Conservation (phyloP, 30 jellyfish, hydroid and myxozoan genomes). For the Aurelia sp. region DNA sequence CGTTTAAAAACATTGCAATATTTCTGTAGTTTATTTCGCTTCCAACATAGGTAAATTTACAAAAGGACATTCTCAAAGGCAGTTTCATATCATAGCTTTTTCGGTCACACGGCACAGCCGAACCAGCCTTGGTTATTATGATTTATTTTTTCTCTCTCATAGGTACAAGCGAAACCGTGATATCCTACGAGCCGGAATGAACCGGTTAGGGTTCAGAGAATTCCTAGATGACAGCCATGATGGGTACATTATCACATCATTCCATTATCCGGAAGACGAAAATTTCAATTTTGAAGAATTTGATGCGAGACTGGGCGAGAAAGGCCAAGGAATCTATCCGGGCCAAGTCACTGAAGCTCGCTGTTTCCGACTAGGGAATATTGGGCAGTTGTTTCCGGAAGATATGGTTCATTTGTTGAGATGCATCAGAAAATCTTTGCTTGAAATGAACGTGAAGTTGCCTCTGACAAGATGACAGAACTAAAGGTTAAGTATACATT, state of each 20-base stretch:
- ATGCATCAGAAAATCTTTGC: slow-evolving; percentile 66
- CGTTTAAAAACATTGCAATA: too few species aligned
- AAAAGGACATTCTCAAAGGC: too few species aligned
- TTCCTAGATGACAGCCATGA: slow-evolving; percentile 70
- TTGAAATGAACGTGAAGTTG: slow-evolving; percentile 63
- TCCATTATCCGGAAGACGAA: slow-evolving; percentile 68
- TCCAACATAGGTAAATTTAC: too few species aligned
- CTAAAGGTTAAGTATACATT: too few species aligned
- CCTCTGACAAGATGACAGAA: slow-evolving; percentile 48
- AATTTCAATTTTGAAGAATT: slow-evolving; percentile 65
- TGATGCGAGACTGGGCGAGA: slow-evolving; percentile 55
- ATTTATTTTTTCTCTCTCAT: not conserved
- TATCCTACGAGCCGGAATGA: slow-evolving; percentile 77
- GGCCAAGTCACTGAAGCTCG: slow-evolving; percentile 90
- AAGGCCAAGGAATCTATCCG: slow-evolving; percentile 83
- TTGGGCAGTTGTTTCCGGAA: slow-evolving; percentile 72
- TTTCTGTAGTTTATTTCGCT: too few species aligned
- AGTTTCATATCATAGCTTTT: too few species aligned
- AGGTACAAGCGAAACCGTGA: slow-evolving; percentile 77
- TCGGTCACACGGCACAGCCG: too few species aligned
- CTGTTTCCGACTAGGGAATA: slow-evolving; percentile 83
- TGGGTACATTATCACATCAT: slow-evolving; percentile 88
- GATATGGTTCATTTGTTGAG: slow-evolving; percentile 71
- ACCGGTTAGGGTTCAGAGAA: slow-evolving; percentile 80
- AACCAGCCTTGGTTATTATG: too few species aligned